These are phyloP conservation scores for Acrobeloides nanus DNA, from an alignment of 2,888 invertebrate species.

Conservation along the genomic window DNA sequence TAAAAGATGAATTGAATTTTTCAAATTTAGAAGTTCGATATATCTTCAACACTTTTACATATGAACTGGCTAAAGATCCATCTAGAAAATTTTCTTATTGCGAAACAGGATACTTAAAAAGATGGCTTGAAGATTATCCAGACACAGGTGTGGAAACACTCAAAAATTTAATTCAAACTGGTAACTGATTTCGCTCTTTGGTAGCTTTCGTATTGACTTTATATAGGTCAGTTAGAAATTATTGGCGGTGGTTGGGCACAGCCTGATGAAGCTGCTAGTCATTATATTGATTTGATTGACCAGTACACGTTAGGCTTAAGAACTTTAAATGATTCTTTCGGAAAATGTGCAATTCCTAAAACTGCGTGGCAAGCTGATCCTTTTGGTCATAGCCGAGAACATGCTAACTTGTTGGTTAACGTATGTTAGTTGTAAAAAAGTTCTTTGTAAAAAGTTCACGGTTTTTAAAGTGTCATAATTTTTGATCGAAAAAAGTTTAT, in stretches of 20 bases:
- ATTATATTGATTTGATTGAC: slow-evolving; percentile 60
- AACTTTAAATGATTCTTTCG: slow-evolving; percentile 37
- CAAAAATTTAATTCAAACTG: slow-evolving; percentile 38
- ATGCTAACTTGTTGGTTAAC: slow-evolving; percentile 59
- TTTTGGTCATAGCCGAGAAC: slow-evolving; percentile 60
- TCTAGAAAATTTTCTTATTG: slow-evolving; percentile 31
- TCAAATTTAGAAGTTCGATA: slow-evolving; percentile 49
- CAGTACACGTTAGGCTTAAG: slow-evolving; percentile 59
- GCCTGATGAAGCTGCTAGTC: slow-evolving; percentile 61
- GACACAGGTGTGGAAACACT: slow-evolving; percentile 30
- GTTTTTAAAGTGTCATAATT: too few species aligned
- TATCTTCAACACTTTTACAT: slow-evolving; percentile 50
- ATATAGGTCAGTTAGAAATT: slow-evolving; percentile 46
- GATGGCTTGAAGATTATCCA: slow-evolving; percentile 43
- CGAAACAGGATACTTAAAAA: slow-evolving; percentile 49
- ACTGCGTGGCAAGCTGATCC: slow-evolving; percentile 62
- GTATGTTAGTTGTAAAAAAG: slow-evolving; percentile 35
- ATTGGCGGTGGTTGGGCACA: slow-evolving; percentile 60
- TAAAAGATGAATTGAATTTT: slow-evolving; percentile 28
- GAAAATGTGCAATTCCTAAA: slow-evolving; percentile 57
- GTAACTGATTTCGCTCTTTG: slow-evolving; percentile 10
- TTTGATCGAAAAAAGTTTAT: too few species aligned
- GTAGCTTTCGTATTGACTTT: background rate
- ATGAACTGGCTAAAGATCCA: slow-evolving; percentile 39
- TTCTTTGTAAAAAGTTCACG: too few species aligned